Conservation (phyloP, 2,888 invertebrate genomes). For the Orthosia incerta region DNA sequence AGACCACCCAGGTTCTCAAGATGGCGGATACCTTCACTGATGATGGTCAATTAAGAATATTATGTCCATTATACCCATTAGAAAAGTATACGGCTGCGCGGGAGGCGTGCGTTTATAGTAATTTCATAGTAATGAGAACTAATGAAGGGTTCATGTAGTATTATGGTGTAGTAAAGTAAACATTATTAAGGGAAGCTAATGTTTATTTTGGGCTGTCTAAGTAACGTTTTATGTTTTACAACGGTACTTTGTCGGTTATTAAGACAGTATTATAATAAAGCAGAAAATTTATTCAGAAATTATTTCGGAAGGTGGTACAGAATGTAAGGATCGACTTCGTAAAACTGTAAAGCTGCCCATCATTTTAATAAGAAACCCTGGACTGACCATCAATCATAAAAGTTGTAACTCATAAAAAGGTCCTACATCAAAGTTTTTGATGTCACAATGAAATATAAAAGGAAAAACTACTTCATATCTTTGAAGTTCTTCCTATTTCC, state of each 20-base stretch:
- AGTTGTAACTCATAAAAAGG: constrained; percentile 44
- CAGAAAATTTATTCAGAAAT: not conserved
- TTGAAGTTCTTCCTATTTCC: constrained; percentile 33
- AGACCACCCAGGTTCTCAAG: constrained; percentile 74
- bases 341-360: not conserved
- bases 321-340: not conserved
- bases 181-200: constrained; percentile 42
- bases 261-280: constrained; percentile 6
- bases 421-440: constrained; percentile 40
- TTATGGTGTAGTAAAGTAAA: constrained; percentile 45
- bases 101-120: constrained; percentile 52
- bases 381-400: constrained; percentile 48
- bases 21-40: constrained; percentile 43
- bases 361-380: constrained; percentile 14
- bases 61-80: constrained; percentile 71
- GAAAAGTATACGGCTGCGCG: constrained; percentile 61
- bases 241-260: constrained; percentile 14
- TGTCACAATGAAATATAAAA: constrained; percentile 31
- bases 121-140: constrained; percentile 52
- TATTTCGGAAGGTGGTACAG: not conserved
- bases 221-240: constrained; percentile 23
- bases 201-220: constrained; percentile 7
- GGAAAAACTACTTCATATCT: constrained; percentile 28
- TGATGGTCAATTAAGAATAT: constrained; percentile 72
- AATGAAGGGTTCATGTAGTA: constrained; percentile 47